Conservation (phyloP, 2,888 invertebrate genomes). For the Agrotis ipsilon region DNA sequence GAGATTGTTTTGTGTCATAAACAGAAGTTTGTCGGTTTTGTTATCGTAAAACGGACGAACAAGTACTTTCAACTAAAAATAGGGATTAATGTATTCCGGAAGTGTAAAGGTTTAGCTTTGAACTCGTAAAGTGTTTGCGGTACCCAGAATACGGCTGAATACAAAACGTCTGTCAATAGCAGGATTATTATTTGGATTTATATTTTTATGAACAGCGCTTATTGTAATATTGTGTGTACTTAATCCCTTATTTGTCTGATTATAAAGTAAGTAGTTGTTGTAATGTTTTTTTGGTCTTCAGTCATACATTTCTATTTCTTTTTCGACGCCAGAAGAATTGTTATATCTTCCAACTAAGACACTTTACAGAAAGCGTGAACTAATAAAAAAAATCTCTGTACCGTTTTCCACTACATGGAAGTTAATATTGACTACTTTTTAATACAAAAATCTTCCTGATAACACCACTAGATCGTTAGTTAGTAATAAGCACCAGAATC, state of each 20-base stretch:
- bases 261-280: neutral
- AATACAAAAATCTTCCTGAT: neutral
- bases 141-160: slow-evolving; percentile 23
- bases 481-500: slow-evolving; percentile 25
- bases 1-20: slow-evolving; percentile 40
- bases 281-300: neutral
- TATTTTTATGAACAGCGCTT: slow-evolving; percentile 1
- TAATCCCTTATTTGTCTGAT: slow-evolving; percentile 6
- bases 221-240: neutral
- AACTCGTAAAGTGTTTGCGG: slow-evolving; percentile 43
- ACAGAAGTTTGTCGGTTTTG: slow-evolving; percentile 49
- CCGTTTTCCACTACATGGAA: neutral
- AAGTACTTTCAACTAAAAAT: slow-evolving; percentile 53
- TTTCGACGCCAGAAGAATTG: too few species aligned
- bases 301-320: too few species aligned
- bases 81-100: slow-evolving; percentile 62
- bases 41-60: slow-evolving; percentile 33
- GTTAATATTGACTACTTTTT: neutral
- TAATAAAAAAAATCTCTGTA: neutral
- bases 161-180: slow-evolving; percentile 51
- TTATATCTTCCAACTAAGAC: neutral
- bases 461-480: neutral
- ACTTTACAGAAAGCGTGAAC: neutral
- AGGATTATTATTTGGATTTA: slow-evolving; percentile 5
- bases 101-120: slow-evolving; percentile 50